These are phyloP conservation scores for Cottoperca gobio DNA, from an alignment of 2,797 vertebrate genomes.

Conservation along the genomic window DNA sequence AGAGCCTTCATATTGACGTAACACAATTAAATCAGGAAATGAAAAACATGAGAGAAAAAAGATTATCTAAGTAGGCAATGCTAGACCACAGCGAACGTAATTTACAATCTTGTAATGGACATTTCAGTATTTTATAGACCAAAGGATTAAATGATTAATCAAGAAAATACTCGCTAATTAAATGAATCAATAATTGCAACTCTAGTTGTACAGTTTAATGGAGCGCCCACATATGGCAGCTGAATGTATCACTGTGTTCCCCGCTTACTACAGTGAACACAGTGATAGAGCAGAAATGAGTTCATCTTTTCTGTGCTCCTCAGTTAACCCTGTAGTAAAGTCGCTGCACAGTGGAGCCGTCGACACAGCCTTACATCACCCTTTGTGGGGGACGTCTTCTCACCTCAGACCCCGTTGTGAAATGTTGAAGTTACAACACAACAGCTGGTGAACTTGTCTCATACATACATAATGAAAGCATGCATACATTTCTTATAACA, in stretches of 20 bases:
- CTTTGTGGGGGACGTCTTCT: background rate
- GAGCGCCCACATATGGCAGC: background rate
- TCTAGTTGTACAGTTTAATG: background rate
- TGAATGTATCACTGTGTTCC: too few relatives aligned
- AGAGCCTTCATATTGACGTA: too few relatives aligned
- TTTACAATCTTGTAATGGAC: background rate
- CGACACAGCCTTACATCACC: constrained; percentile 42
- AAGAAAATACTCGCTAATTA: too few relatives aligned
- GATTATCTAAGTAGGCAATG: background rate
- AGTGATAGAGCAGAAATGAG: constrained; percentile 7
- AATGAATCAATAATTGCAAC: background rate
- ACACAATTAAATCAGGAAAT: background rate
- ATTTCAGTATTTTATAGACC: background rate
- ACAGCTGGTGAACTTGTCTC: background rate
- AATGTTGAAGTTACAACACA: constrained; percentile 20
- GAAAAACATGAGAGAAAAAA: background rate
- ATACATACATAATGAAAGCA: constrained; percentile 16
- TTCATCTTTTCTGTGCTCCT: constrained; percentile 1
- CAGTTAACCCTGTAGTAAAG: constrained; percentile 26
- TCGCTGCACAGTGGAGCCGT: constrained; percentile 30
- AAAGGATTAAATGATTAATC: background rate
- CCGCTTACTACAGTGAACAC: too few relatives aligned
- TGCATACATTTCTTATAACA: background rate
- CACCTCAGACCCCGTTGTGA: constrained; percentile 19
- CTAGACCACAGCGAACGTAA: background rate